Percentiles rank a stretch among this genome's conserved stretches.
phyloP scores from a whole-genome alignment of 2,888 invertebrate genomes.

The Drosophila eohydei region DNA sequence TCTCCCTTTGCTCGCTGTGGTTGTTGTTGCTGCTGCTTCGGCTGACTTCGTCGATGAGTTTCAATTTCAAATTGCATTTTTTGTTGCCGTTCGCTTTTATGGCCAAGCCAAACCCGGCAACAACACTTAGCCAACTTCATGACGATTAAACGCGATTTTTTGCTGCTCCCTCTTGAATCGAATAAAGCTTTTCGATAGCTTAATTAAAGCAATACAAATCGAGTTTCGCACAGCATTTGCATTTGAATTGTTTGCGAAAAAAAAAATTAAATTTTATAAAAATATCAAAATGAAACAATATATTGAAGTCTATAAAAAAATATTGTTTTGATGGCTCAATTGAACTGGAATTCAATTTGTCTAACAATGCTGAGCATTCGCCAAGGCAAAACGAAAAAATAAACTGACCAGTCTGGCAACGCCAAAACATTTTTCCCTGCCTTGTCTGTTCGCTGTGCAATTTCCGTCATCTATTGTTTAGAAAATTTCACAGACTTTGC shows the following conservation, averaged over 20 bases:
- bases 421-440: neutral
- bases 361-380: neutral
- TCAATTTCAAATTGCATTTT: slow-evolving; percentile 28
- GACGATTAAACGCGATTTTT: slow-evolving; percentile 2
- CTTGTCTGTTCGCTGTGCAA: neutral
- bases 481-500: too few relatives aligned
- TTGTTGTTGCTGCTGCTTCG: neutral
- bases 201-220: slow-evolving; percentile 6
- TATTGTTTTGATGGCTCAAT: neutral
- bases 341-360: neutral
- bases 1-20: neutral
- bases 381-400: neutral
- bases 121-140: slow-evolving; percentile 7
- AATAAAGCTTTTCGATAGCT: slow-evolving; percentile 5
- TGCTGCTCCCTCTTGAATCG: neutral
- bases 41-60: slow-evolving; percentile 9
- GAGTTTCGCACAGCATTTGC: neutral
- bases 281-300: neutral
- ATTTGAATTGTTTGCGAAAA: neutral
- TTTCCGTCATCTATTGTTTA: too few relatives aligned
- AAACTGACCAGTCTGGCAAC: neutral
- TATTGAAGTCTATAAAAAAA: neutral
- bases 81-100: slow-evolving; percentile 12
- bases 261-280: neutral
- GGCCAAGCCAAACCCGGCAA: slow-evolving; percentile 4